Evolutionary conservation across 2,797 vertebrate genomes (phyloP), one percentile per base, ranked within the genome.

Genomic region (Crocidura indochinensis): DNA sequence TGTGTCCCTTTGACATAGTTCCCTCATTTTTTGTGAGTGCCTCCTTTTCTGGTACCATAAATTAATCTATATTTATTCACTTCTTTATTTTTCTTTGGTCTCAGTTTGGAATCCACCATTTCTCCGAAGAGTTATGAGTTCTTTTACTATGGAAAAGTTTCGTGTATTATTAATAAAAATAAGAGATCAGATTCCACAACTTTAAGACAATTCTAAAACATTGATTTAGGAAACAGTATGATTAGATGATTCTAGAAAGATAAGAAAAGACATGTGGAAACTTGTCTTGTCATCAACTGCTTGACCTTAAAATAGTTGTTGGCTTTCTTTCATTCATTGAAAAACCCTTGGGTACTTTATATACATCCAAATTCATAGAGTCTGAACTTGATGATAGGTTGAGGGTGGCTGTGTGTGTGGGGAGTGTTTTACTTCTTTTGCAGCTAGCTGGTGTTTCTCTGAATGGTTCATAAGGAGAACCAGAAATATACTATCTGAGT

Each of bases 311-410:
- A 83, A 69, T 75, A 46, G 26, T 49, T 46, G n/a, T 51, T 88
- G 27, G 11, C 27, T 84, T 91, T 87, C 46, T 96, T 90, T 91
- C 51, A 74, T 51, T 65, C 26, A n/a, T n/a, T 68, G 64, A 76
- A 80, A 31, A 5, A 8, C 8, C 31, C 5, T 19, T 78, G 44
- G 47, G 27, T 56, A 60, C 74, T 91, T 92, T 68, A 82, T 2
- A 64, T 15, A 19, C 74, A 17, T 64, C 26, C 19, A 75, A 71
- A 76, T 46, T 65, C 44, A 56, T 29, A 8, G 46, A 74, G 14
- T 77, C 47, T 71, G 29, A 69, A 67, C 62, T 22, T 51, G 22
- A 64, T 24, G 31, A n/a, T 29, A n/a, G n/a, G 8, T n/a, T 60
- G 17, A 8, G 2, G 7, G 29, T 77, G 4, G 12, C 12, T 67